phyloP scores from a whole-genome alignment of 2,888 invertebrate species.

The Augiades crinisus region DNA sequence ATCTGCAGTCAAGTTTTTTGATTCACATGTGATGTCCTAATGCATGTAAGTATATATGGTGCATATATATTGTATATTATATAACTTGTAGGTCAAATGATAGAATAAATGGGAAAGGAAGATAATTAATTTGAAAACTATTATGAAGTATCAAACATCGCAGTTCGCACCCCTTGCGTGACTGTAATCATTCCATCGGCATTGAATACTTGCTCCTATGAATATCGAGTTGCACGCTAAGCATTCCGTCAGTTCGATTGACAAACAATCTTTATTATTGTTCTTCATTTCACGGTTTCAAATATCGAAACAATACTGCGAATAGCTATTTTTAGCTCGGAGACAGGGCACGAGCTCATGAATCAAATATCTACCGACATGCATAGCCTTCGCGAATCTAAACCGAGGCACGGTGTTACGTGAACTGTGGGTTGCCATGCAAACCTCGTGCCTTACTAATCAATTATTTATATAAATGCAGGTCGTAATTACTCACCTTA shows the following conservation, averaged over 20 bases:
- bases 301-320: conserved; percentile 6
- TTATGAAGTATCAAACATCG: no score
- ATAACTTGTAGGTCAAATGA: no score
- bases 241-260: conserved; percentile 55
- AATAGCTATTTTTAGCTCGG: conserved; percentile 17
- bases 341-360: conserved; percentile 21
- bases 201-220: conserved; percentile 51
- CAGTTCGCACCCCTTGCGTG: conserved; percentile 62
- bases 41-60: no score
- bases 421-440: no score
- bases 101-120: no score
- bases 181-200: conserved; percentile 53
- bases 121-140: no score
- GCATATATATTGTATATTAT: no score
- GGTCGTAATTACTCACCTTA: no score
- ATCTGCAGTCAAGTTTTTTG: no score
- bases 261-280: conserved; percentile 59
- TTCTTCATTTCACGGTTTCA: conserved; percentile 35
- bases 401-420: conserved; percentile 9
- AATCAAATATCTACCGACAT: conserved; percentile 21
- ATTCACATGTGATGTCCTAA: no score
- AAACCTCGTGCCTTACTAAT: no score
- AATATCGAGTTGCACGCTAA: conserved; percentile 66
- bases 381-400: conserved; percentile 14
- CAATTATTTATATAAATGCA: no score